Conservation (phyloP, 2,113 vertebrate genomes). For the Etia nguti region DNA sequence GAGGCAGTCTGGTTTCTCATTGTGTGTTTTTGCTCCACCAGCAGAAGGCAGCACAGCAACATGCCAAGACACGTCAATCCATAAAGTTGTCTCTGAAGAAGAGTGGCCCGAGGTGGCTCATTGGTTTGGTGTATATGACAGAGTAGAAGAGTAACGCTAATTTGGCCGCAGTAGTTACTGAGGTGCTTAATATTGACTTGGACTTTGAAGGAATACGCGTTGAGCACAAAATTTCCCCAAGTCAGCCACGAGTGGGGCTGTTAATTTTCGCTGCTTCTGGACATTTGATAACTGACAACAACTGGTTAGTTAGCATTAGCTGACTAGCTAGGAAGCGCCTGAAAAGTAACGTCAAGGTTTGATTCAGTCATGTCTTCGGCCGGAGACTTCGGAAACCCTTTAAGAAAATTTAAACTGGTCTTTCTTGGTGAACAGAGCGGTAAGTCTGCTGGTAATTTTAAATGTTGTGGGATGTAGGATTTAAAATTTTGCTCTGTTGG, state of each 20-base stretch:
- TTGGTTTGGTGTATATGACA: conserved; percentile 20
- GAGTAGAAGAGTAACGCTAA: conserved; percentile 4
- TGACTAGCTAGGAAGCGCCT: conserved; percentile 30
- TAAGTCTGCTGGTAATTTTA: conserved; percentile 15
- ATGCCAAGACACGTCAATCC: background rate
- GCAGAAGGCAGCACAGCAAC: conserved; percentile 11
- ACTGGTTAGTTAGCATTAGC: conserved; percentile 32
- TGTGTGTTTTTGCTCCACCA: background rate
- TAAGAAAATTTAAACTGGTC: conserved; percentile 76
- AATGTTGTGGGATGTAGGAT: background rate
- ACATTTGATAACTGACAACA: background rate
- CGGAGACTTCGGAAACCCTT: conserved; percentile 77
- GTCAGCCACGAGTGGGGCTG: background rate
- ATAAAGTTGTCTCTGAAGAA: background rate
- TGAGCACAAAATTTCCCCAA: background rate
- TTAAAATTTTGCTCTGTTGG: background rate
- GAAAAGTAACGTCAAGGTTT: conserved; percentile 31
- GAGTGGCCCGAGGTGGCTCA: background rate
- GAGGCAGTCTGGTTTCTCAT: rapidly evolving
- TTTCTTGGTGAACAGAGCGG: conserved; percentile 77
- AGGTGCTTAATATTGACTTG: conserved; percentile 7
- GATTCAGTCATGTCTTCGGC: conserved; percentile 69
- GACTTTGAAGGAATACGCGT: background rate
- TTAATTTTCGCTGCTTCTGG: background rate
- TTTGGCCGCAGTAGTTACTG: conserved; percentile 13